Evolutionary conservation across 2,113 vertebrate genomes (phyloP), one percentile per base, ranked within the genome.

Genomic region (Rhinolophus sinicus): DNA sequence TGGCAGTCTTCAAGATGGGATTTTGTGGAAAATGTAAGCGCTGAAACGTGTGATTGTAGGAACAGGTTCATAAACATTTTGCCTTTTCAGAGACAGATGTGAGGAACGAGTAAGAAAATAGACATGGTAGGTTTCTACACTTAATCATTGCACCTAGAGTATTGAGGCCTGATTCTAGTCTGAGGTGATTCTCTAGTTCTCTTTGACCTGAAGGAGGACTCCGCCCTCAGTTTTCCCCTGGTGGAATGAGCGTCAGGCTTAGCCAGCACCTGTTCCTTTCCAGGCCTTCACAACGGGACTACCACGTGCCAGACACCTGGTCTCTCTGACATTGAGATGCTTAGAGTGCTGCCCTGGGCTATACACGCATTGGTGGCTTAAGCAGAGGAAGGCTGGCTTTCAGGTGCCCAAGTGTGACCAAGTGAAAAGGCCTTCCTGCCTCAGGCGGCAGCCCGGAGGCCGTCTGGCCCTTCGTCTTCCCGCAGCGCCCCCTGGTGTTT

Each of bases 401-500:
- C 62, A 72, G 47, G 35, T 2, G 3, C 24, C 38, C 12, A 3
- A 24, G 47, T 3, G 16, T 14, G 56, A 52, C 38, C 21, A 14
- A 82, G 19, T 7, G 16, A 47, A 81, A n/a, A 92, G 64, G 16
- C 38, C 24, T 93, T 35, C 44, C 0, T 70, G n/a, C 40, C 24
- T 54, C 4, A 50, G 47, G 47, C 1, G 30, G 75, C 44, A 30
- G 70, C 28, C 33, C 54, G 62, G 33, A 21, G 12, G 30, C 60
- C 24, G 6, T n/a, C 30, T 3, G 54, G 35, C 26, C 28, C 33
- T 54, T 58, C 58, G 47, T 72, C 80, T 95, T 85, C 60, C 70
- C 47, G 54, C 44, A 95, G 96, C 0, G 0, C 50, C 52, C 40
- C 90, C 94, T 92, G 22, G n/a, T 95, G 90, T 72, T 87, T 96